A percentile compares a stretch with the other conserved stretches of the same genome.
These are phyloP conservation scores for Drosophila paranaensis DNA, from an alignment of 2,888 invertebrate genomes.

Conservation along the genomic window DNA sequence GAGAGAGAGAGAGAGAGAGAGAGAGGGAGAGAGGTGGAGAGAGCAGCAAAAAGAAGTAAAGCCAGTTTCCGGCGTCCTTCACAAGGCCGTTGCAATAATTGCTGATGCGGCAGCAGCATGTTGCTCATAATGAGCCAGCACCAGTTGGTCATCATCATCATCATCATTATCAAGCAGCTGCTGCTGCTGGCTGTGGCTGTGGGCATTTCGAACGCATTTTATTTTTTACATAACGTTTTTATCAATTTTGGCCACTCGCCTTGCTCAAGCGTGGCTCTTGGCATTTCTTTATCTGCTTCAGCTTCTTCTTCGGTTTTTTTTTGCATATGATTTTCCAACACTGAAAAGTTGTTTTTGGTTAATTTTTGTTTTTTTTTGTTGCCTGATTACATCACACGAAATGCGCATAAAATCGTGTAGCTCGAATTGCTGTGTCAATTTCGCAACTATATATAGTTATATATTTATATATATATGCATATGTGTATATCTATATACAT, in stretches of 20 bases:
- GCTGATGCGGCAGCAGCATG: conserved; percentile 36
- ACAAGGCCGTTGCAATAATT: conserved; percentile 77
- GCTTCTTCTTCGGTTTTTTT: conserved; percentile 4
- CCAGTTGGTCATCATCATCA: conserved; percentile 12
- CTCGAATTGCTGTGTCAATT: conserved; percentile 37
- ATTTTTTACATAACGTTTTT: conserved; percentile 54
- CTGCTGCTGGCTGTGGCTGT: conserved; percentile 29
- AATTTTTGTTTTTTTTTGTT: conserved; percentile 1
- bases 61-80: conserved; percentile 82
- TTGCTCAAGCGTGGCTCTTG: conserved; percentile 18
- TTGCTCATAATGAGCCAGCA: conserved; percentile 23
- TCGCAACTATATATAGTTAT: neutral
- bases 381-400: conserved; percentile 40
- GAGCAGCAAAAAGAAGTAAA: conserved; percentile 44
- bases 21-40: neutral
- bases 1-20: neutral
- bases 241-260: conserved; percentile 15
- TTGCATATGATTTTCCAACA: conserved; percentile 44
- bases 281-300: conserved; percentile 3
- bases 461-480: neutral
- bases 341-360: conserved; percentile 8
- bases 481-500: neutral
- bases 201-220: conserved; percentile 23
- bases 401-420: conserved; percentile 34
- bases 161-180: conserved; percentile 28